Evolutionary conservation across 2,113 vertebrate species (phyloP).

Genomic region (Dasypus novemcinctus): DNA sequence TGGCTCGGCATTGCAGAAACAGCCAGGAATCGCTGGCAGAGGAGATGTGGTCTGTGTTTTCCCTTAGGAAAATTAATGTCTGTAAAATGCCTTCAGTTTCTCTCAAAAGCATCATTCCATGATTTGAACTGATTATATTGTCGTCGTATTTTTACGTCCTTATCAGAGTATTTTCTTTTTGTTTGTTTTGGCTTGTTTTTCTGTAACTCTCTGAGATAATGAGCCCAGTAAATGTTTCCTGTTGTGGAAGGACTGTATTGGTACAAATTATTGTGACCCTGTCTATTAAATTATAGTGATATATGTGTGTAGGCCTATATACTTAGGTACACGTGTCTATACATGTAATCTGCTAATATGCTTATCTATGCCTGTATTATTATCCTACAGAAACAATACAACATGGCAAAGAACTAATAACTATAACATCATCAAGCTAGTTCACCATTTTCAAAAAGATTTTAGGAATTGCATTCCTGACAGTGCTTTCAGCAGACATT

Average conservation of each 20-base stretch:
- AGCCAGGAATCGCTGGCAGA: slow-evolving; percentile 44
- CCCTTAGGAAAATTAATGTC: slow-evolving; percentile 52
- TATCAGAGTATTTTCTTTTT: slow-evolving; percentile 47
- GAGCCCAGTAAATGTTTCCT: slow-evolving; percentile 32
- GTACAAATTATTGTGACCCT: slow-evolving; percentile 29
- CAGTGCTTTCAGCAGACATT: slow-evolving; percentile 12
- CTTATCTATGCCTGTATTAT: background rate
- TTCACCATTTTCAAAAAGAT: slow-evolving; percentile 12
- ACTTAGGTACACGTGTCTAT: background rate
- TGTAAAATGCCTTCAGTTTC: slow-evolving; percentile 55
- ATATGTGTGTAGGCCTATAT: background rate
- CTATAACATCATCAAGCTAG: slow-evolving; percentile 7
- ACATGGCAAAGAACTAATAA: slow-evolving; percentile 7
- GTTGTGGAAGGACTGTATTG: background rate
- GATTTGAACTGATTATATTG: slow-evolving; percentile 52
- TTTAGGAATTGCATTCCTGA: background rate
- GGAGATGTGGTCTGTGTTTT: slow-evolving; percentile 40
- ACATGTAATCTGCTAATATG: background rate
- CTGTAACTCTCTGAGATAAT: slow-evolving; percentile 10
- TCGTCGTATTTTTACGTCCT: slow-evolving; percentile 40
- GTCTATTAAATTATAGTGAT: background rate
- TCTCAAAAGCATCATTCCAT: slow-evolving; percentile 32
- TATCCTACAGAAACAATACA: background rate
- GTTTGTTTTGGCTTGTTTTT: slow-evolving; percentile 48
- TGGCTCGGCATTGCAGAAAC: slow-evolving; percentile 33